Percentiles rank a stretch among this genome's conserved stretches.
phyloP scores from a whole-genome alignment of 2,888 invertebrate genomes.

The Drosophila tanythrix region DNA sequence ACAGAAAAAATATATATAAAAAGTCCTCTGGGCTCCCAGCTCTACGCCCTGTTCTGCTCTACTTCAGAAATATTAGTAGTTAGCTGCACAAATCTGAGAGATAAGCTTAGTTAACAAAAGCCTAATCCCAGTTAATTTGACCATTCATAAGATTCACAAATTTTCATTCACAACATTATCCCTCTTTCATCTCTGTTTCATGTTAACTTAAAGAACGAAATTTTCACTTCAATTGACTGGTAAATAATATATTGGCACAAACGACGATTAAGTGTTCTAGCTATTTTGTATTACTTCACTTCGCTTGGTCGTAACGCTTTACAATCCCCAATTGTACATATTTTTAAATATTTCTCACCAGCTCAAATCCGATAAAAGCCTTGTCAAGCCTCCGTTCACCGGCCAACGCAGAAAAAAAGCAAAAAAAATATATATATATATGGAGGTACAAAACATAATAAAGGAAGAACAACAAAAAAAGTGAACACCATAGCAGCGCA shows the following conservation, averaged over 20 bases:
- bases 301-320: slow-evolving; percentile 34
- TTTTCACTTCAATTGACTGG: background rate
- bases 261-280: slow-evolving; percentile 40
- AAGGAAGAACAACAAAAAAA: slow-evolving; percentile 19
- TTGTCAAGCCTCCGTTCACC: slow-evolving; percentile 58
- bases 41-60: background rate
- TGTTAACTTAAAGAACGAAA: too few relatives aligned
- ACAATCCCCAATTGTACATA: slow-evolving; percentile 58
- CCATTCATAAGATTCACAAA: background rate
- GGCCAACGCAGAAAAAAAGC: slow-evolving; percentile 13
- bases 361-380: slow-evolving; percentile 72
- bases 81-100: background rate
- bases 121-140: background rate
- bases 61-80: background rate
- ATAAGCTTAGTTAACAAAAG: background rate
- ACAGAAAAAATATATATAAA: background rate
- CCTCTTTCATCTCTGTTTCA: too few relatives aligned
- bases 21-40: background rate
- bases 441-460: slow-evolving; percentile 26
- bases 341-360: slow-evolving; percentile 69
- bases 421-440: background rate
- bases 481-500: slow-evolving; percentile 39
- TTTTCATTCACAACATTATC: too few relatives aligned
- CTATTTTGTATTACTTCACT: slow-evolving; percentile 32
- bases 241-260: slow-evolving; percentile 37